These are phyloP conservation scores for Ectobius pallidus DNA, from an alignment of 2,888 invertebrate genomes.

Conservation along the genomic window DNA sequence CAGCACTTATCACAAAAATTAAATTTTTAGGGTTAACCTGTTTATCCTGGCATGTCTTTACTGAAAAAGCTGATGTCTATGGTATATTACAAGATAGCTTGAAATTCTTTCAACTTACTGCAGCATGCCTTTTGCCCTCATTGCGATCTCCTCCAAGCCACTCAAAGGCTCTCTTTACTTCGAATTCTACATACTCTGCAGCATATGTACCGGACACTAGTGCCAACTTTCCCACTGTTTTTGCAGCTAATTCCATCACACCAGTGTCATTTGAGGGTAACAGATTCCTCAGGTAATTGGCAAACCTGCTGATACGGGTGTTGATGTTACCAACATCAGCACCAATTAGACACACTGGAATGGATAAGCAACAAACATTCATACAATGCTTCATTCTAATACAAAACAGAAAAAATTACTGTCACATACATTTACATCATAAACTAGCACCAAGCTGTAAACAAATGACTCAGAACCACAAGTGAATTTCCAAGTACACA, in stretches of 20 bases:
- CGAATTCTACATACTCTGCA: slow-evolving; percentile 97
- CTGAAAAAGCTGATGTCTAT: too few species aligned
- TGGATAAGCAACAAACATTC: slow-evolving; percentile 38
- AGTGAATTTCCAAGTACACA: too few species aligned
- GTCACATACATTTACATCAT: too few species aligned
- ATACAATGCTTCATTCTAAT: too few species aligned
- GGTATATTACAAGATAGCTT: too few species aligned
- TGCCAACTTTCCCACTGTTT: slow-evolving; percentile 92
- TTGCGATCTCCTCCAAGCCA: slow-evolving; percentile 91
- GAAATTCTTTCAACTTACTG: slow-evolving; percentile 68
- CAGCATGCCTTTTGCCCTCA: slow-evolving; percentile 90
- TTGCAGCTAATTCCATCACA: slow-evolving; percentile 95
- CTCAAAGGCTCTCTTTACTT: slow-evolving; percentile 94
- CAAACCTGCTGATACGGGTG: slow-evolving; percentile 88
- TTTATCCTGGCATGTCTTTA: too few species aligned
- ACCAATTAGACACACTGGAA: slow-evolving; percentile 87
- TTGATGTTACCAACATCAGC: slow-evolving; percentile 92
- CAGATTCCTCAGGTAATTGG: slow-evolving; percentile 88
- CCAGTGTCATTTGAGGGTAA: slow-evolving; percentile 89
- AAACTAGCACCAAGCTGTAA: too few species aligned
- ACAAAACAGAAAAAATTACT: too few species aligned
- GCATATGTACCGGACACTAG: slow-evolving; percentile 91
- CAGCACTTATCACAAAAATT: too few species aligned
- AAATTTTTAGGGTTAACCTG: too few species aligned
- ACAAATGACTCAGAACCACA: too few species aligned